These are phyloP conservation scores for Spermophilus dauricus DNA, from an alignment of 2,113 vertebrate species.

Conservation along the genomic window DNA sequence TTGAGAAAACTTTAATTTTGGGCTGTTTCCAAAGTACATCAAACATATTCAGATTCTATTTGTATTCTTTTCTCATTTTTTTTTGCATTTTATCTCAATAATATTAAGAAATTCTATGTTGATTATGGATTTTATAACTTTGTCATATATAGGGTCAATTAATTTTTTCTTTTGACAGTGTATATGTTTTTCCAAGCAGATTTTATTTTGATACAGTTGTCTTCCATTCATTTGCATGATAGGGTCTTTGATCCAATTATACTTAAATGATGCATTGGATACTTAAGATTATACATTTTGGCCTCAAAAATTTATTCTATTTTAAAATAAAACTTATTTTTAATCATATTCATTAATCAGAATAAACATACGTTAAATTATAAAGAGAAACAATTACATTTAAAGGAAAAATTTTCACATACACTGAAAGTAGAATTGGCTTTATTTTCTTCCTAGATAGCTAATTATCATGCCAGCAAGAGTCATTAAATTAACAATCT, in stretches of 20 bases:
- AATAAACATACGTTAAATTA: neutral
- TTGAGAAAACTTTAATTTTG: neutral
- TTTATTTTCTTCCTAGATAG: neutral
- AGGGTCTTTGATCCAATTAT: neutral
- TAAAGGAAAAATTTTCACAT: neutral
- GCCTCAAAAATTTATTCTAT: neutral
- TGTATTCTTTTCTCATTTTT: neutral
- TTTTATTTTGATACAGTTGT: neutral
- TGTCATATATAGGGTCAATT: neutral
- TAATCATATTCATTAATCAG: neutral
- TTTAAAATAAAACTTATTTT: neutral
- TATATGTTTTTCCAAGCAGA: neutral
- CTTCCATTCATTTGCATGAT: no score
- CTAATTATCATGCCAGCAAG: neutral
- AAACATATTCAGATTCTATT: neutral
- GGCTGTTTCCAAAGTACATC: neutral
- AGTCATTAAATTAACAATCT: neutral
- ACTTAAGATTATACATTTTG: neutral
- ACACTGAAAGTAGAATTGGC: neutral
- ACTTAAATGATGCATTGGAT: neutral
- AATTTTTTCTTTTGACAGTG: neutral
- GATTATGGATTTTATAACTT: neutral
- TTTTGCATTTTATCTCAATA: neutral
- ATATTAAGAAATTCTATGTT: neutral
- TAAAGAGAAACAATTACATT: neutral